Evolutionary conservation across 2,113 vertebrate genomes (phyloP).

Genomic region (Hippopotamus amphibius): DNA sequence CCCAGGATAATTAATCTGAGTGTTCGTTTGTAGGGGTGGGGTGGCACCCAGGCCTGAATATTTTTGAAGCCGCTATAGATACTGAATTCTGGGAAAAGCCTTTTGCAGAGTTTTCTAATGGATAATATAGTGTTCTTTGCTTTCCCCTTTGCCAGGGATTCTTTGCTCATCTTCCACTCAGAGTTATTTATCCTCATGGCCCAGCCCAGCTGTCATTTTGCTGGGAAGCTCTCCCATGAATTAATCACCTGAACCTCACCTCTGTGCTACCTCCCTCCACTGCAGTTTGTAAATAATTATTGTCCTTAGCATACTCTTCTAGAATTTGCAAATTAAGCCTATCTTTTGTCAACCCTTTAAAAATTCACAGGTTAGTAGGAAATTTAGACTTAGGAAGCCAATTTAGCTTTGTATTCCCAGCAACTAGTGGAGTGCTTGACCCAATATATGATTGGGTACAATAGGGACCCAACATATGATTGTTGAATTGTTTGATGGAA

Average conservation of each 20-base stretch:
- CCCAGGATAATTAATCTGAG: neutral
- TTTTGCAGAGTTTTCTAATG: neutral
- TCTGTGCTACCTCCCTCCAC: neutral
- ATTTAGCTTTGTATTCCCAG: neutral
- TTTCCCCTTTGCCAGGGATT: neutral
- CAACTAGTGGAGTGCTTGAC: neutral
- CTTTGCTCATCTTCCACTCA: neutral
- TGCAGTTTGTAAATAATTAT: conserved; percentile 4
- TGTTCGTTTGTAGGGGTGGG: neutral
- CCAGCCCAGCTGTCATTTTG: neutral
- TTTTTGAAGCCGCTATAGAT: neutral
- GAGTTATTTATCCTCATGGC: neutral
- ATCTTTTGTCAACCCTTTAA: conserved; percentile 25
- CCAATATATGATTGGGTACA: too few species aligned
- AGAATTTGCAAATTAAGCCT: conserved; percentile 20
- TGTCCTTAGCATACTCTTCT: neutral
- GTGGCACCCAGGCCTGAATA: neutral
- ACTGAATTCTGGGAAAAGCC: neutral
- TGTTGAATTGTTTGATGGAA: neutral
- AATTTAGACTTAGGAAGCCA: neutral
- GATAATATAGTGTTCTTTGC: neutral
- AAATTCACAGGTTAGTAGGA: neutral
- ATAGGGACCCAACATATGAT: fast-evolving
- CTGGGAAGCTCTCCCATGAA: neutral
- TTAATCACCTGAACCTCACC: neutral